Conservation (phyloP, 2,797 vertebrate genomes). For the Helarctos malayanus region DNA sequence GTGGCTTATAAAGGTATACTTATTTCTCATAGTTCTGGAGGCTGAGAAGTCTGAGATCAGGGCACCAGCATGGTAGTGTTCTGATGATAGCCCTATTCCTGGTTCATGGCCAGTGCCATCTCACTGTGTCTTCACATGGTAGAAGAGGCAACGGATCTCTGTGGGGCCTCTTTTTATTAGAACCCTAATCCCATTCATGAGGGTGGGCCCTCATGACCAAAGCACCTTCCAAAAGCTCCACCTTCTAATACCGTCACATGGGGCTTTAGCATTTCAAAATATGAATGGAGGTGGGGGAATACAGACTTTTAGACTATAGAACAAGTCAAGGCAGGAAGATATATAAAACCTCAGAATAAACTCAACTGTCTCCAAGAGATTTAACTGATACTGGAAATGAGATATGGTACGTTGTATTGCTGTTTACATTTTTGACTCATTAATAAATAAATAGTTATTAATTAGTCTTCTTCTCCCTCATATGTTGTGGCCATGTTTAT, state of each 20-base stretch:
- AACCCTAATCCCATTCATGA: neutral
- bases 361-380: neutral
- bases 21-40: neutral
- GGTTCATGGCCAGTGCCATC: neutral
- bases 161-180: neutral
- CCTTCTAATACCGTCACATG: neutral
- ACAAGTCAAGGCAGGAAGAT: neutral
- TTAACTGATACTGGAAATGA: neutral
- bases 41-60: neutral
- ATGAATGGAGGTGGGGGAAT: neutral
- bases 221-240: neutral
- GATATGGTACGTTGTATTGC: neutral
- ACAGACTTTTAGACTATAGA: neutral
- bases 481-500: neutral
- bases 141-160: neutral
- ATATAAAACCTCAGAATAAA: neutral
- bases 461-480: neutral
- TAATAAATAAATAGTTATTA: neutral
- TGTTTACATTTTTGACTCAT: neutral
- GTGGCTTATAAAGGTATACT: neutral
- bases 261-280: neutral
- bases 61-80: neutral
- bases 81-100: neutral
- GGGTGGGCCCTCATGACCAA: neutral
- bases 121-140: neutral